These are phyloP conservation scores for Agonopterix subpropinquella DNA, from an alignment of 2,888 invertebrate genomes.

Conservation along the genomic window DNA sequence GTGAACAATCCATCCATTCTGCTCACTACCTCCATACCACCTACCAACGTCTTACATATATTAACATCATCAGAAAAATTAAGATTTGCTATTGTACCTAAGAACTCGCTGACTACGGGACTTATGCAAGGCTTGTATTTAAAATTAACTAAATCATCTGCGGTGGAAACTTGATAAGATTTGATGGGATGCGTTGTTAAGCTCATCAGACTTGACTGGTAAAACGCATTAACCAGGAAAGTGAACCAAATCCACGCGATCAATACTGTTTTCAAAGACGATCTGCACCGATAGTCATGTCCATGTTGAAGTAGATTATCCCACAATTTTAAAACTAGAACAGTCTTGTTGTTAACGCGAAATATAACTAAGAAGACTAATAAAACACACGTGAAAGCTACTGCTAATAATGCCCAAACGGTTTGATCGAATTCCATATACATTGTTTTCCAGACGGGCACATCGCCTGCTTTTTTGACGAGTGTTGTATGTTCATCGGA, in stretches of 20 bases:
- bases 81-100: conserved; percentile 7
- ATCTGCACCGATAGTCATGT: conserved; percentile 12
- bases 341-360: conserved; percentile 12
- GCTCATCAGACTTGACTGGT: conserved; percentile 25
- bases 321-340: conserved; percentile 20
- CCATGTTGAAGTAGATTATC: conserved; percentile 25
- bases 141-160: conserved; percentile 18
- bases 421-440: conserved; percentile 17
- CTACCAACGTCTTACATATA: conserved; percentile 12
- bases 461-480: conserved; percentile 19
- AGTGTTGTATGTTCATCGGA: conserved; percentile 22
- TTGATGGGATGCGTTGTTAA: conserved; percentile 24
- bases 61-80: not conserved
- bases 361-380: conserved; percentile 16
- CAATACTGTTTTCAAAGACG: conserved; percentile 15
- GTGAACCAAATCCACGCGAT: conserved; percentile 41
- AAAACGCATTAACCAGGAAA: conserved; percentile 23
- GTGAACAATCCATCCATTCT: conserved; percentile 27
- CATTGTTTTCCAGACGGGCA: conserved; percentile 13
- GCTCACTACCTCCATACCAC: conserved; percentile 32
- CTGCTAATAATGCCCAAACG: conserved; percentile 23
- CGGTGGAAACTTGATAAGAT: conserved; percentile 33
- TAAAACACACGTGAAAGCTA: conserved; percentile 20
- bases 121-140: conserved; percentile 39
- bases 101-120: conserved; percentile 16